Base-by-base conservation (phyloP, 2,113 vertebrate genomes). In the Pithys albifrons region DNA sequence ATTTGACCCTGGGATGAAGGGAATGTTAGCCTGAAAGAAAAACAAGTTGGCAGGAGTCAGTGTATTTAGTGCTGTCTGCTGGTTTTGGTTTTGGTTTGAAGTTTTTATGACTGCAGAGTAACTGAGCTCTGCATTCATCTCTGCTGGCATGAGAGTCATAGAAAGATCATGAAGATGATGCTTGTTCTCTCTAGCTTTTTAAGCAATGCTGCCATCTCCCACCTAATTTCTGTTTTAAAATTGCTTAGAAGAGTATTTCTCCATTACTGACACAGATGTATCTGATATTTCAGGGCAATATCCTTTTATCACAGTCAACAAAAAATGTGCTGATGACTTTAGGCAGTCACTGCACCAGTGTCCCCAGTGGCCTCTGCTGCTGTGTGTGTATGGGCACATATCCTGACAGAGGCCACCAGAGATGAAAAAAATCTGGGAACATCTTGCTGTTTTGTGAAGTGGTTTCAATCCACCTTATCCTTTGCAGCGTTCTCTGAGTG, bases 1-100 rank as follows among this genome's bases (percentile, higher is more conserved):
- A 94, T 95, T 79, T 93, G 85, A 91, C 82, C 43, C 39, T 18
- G 27, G 24, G 61, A 61, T 74, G 90, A 93, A 86, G 81, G 54
- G 69, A 91, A 89, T 49, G 48, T 82, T 67, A 92, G 52, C 35
- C 45, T 84, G 59, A 90, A 78, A 93, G 92, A 88, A 90, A 88
- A 91, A 51, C n/a, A 83, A 71, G 72, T 90, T 95, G 92, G 82
- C 92, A 81, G 33, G 79, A 84, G 25, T 66, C 82, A 43, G 23
- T 58, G 39, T 83, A 15, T 76, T 90, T 77, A 82, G 52, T 91
- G 45, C 69, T 72, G 96, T 95, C 19, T 67, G 35, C 61, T 64
- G 57, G 64, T 88, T 91, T 88, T 73, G 66, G 17, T 83, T 90
- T 83, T 85, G 35, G 77, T 93, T 69, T 76, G 41, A 91, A 67